Conservation (phyloP, 35 echinoderm and acorn worm genomes). For the Patiria miniata region DNA sequence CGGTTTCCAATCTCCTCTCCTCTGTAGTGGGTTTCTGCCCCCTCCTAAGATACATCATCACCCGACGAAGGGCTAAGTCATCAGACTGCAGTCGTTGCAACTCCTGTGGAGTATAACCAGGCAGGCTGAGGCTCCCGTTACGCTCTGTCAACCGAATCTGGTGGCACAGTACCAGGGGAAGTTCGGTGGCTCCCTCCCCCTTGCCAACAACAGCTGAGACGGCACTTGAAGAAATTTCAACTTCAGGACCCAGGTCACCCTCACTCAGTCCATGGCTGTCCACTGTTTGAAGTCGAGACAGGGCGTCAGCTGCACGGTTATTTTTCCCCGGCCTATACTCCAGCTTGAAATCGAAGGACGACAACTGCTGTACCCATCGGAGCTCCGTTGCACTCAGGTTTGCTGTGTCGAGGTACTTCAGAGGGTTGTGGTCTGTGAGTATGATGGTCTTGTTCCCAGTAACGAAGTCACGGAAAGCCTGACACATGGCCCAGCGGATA, state of each 20-base stretch:
- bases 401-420: slow-evolving; percentile 58
- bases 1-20: neutral
- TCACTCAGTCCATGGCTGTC: neutral
- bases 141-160: neutral
- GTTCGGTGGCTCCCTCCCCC: neutral
- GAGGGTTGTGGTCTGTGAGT: slow-evolving; percentile 73
- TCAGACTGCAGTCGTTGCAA: neutral
- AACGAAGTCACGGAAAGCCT: slow-evolving; percentile 66
- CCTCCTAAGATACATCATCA: neutral
- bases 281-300: neutral
- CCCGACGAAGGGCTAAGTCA: neutral
- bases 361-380: slow-evolving; percentile 56
- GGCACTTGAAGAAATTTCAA: neutral
- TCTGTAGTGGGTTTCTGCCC: neutral
- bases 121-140: neutral
- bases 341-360: slow-evolving; percentile 54
- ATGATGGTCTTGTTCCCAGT: slow-evolving; percentile 47
- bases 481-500: slow-evolving; percentile 63
- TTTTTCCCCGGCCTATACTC: slow-evolving; percentile 45
- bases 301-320: slow-evolving; percentile 56
- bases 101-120: neutral
- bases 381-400: slow-evolving; percentile 63
- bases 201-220: neutral
- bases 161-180: neutral
- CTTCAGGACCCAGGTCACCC: neutral